phyloP scores from a whole-genome alignment of 1,140 invertebrate genomes.

The Procambarus virginalis region DNA sequence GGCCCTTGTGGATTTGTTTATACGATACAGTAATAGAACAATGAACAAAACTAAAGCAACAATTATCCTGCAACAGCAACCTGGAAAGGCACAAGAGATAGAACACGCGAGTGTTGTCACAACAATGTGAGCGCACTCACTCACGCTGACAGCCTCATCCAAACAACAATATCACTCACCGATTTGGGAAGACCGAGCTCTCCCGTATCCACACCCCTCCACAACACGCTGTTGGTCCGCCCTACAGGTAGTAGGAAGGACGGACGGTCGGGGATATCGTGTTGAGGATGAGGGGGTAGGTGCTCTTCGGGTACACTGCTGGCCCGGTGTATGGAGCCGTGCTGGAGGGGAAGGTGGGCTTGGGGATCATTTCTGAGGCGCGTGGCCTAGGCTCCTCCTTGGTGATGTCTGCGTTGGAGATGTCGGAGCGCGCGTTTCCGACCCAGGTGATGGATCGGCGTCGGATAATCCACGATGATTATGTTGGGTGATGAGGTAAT shows the following conservation, averaged over 20 bases:
- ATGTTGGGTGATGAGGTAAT: not conserved
- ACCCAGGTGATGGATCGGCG: not conserved
- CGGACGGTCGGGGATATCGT: conserved; percentile 68
- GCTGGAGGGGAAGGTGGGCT: conserved; percentile 8
- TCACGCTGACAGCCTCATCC: too few relatives aligned
- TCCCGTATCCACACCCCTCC: not conserved
- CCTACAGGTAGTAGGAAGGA: conserved; percentile 64
- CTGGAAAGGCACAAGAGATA: too few relatives aligned
- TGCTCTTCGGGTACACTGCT: conserved; percentile 59
- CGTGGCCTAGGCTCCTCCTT: conserved; percentile 59
- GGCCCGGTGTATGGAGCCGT: conserved; percentile 46
- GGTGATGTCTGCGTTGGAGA: conserved; percentile 48
- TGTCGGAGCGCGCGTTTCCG: not conserved
- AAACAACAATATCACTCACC: too few relatives aligned
- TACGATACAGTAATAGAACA: too few relatives aligned
- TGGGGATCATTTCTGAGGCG: conserved; percentile 52
- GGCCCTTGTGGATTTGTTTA: too few relatives aligned
- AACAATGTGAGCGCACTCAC: too few relatives aligned
- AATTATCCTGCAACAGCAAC: too few relatives aligned
- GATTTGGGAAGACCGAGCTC: too few relatives aligned
- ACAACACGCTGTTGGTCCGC: not conserved
- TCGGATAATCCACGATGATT: not conserved
- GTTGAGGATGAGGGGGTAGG: conserved; percentile 65
- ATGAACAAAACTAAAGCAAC: too few relatives aligned
- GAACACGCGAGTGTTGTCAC: too few relatives aligned